phyloP scores from a whole-genome alignment of 2,113 vertebrate genomes.

The Chloroceryle aenea region DNA sequence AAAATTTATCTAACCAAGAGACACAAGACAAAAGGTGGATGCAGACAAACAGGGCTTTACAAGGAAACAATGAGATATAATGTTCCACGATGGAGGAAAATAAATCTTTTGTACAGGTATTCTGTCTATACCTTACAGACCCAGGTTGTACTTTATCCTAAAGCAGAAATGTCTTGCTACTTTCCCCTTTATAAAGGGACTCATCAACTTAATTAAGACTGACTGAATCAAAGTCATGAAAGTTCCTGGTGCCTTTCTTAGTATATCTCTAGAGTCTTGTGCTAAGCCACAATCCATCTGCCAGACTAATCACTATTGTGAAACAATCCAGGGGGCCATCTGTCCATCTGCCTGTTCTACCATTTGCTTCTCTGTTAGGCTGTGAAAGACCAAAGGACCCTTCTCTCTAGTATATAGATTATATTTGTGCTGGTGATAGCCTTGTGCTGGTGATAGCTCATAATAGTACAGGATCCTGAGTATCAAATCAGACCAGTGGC shows the following conservation, averaged over 20 bases:
- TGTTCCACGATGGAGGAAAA: not conserved
- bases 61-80: not conserved
- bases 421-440: not conserved
- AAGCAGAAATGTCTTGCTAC: not conserved
- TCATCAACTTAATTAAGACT: not conserved
- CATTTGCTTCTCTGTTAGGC: not conserved
- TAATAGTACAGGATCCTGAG: not conserved
- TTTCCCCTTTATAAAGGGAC: constrained; percentile 4
- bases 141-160: constrained; percentile 12
- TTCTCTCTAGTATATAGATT: not conserved
- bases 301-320: not conserved
- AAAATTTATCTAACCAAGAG: not conserved
- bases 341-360: not conserved
- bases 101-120: not conserved
- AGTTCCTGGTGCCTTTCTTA: not conserved
- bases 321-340: not conserved
- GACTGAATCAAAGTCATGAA: not conserved
- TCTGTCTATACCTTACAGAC: not conserved
- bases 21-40: not conserved
- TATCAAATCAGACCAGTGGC: not conserved
- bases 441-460: not conserved
- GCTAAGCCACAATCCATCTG: not conserved
- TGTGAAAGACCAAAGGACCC: not conserved
- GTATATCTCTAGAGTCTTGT: not conserved
- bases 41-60: not conserved